Evolutionary conservation across 2,113 vertebrate genomes (phyloP).

Genomic region (Pseudolaguvia tuberculata): DNA sequence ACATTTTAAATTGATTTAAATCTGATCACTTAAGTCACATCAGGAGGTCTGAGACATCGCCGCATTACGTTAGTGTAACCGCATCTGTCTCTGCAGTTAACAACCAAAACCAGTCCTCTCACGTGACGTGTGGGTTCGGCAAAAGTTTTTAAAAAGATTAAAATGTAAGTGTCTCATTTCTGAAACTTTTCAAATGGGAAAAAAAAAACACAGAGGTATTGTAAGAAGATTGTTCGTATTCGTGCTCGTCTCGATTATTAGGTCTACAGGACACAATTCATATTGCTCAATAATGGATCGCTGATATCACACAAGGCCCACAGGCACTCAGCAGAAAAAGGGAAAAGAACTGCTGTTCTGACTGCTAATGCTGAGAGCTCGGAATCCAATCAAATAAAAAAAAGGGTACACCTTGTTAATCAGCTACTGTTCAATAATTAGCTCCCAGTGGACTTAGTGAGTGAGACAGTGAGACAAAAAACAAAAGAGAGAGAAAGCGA

Average conservation of each 20-base stretch:
- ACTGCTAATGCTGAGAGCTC: conserved; percentile 11
- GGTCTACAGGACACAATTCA: neutral
- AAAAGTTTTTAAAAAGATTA: neutral
- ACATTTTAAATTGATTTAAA: neutral
- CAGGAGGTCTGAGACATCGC: too few relatives aligned
- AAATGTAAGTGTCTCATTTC: neutral
- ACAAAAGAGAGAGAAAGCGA: conserved; percentile 31
- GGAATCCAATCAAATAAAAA: conserved; percentile 23
- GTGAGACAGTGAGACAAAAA: conserved; percentile 37
- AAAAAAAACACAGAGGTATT: neutral
- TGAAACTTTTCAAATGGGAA: neutral
- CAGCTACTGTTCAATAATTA: conserved; percentile 60
- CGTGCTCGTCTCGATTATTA: neutral
- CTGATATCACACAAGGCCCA: neutral
- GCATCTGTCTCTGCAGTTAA: neutral
- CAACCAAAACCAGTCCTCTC: neutral
- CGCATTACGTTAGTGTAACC: too few relatives aligned
- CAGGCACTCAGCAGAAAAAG: conserved; percentile 8
- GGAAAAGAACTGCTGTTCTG: too few relatives aligned
- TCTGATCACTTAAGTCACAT: neutral
- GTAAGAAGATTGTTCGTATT: neutral
- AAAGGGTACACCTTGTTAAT: conserved; percentile 49
- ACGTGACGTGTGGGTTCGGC: neutral
- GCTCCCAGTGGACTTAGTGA: conserved; percentile 55
- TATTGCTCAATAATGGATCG: neutral